Evolutionary conservation across 2,113 vertebrate species (phyloP).

Genomic region (Mugil cephalus): DNA sequence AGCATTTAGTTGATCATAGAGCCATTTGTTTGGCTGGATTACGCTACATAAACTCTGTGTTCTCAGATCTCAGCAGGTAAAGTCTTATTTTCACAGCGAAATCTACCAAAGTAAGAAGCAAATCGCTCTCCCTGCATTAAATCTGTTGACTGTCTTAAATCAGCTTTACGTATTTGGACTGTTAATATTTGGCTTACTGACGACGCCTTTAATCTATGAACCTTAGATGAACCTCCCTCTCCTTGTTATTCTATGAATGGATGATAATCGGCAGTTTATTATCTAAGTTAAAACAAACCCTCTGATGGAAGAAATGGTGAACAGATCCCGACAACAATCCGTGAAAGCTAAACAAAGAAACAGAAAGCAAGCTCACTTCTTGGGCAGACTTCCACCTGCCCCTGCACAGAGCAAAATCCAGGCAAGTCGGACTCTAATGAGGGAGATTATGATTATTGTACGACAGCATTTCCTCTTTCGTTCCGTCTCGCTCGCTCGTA

Average conservation of each 20-base stretch:
- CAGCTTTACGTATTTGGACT: conserved; percentile 28
- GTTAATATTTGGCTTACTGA: conserved; percentile 25
- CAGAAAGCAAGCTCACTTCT: conserved; percentile 39
- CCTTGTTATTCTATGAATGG: not conserved
- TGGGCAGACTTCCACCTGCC: conserved; percentile 47
- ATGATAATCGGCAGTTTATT: conserved; percentile 17
- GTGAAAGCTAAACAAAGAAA: conserved; percentile 53
- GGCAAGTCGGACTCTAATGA: conserved; percentile 44
- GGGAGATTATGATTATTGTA: conserved; percentile 68
- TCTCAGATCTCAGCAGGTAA: not conserved
- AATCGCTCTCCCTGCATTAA: not conserved
- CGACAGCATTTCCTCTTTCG: conserved; percentile 33
- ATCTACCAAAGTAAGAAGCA: not conserved
- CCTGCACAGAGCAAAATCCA: conserved; percentile 54
- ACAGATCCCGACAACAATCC: conserved; percentile 27
- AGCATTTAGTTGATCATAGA: not conserved
- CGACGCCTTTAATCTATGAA: conserved; percentile 38
- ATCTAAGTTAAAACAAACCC: conserved; percentile 20
- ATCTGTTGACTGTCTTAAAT: conserved; percentile 11
- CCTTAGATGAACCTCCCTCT: conserved; percentile 8
- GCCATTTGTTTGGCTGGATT: not conserved
- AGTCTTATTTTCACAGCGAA: not conserved
- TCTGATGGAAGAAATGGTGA: conserved; percentile 10
- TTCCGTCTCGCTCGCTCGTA: conserved; percentile 11
- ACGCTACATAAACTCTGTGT: not conserved